phyloP scores from a whole-genome alignment of 1,140 invertebrate species.

The Drosophila setifemur region DNA sequence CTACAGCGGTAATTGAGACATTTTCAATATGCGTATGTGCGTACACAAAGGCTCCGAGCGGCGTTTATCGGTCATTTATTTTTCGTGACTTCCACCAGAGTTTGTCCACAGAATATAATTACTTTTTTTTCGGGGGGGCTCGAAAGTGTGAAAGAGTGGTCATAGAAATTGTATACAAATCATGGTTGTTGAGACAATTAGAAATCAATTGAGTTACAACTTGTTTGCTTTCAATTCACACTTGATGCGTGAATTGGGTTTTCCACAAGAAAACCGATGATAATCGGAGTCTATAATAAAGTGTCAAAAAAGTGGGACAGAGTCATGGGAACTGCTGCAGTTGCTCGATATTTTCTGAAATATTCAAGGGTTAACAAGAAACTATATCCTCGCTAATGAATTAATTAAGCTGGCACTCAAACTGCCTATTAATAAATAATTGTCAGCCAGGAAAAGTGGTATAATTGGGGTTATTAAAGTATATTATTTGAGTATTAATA shows the following conservation, averaged over 20 bases:
- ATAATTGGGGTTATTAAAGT: too few species aligned
- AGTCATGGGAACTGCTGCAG: conserved; percentile 15
- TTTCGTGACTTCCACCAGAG: neutral
- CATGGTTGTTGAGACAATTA: conserved; percentile 31
- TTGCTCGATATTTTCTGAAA: neutral
- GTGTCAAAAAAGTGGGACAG: conserved; percentile 7
- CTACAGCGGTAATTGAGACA: conserved; percentile 78
- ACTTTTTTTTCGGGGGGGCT: conserved; percentile 15
- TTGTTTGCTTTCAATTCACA: conserved; percentile 25
- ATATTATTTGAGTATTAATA: too few species aligned
- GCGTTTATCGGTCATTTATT: conserved; percentile 50
- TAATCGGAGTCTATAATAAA: conserved; percentile 7
- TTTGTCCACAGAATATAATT: conserved; percentile 35
- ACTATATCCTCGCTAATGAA: too few species aligned
- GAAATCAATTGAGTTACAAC: conserved; percentile 38
- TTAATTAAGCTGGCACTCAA: too few species aligned
- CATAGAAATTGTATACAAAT: neutral
- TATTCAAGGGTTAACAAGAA: neutral
- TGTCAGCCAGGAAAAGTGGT: too few species aligned
- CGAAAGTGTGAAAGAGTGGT: conserved; percentile 23
- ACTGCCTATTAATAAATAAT: too few species aligned
- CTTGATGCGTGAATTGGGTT: neutral
- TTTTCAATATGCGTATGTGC: conserved; percentile 67
- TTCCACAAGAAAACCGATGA: neutral
- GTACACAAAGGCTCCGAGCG: conserved; percentile 35